A percentile compares a stretch with the other conserved stretches of the same genome.
phyloP scores from a whole-genome alignment of 2,888 invertebrate species.

The Dolichomitus sp. region DNA sequence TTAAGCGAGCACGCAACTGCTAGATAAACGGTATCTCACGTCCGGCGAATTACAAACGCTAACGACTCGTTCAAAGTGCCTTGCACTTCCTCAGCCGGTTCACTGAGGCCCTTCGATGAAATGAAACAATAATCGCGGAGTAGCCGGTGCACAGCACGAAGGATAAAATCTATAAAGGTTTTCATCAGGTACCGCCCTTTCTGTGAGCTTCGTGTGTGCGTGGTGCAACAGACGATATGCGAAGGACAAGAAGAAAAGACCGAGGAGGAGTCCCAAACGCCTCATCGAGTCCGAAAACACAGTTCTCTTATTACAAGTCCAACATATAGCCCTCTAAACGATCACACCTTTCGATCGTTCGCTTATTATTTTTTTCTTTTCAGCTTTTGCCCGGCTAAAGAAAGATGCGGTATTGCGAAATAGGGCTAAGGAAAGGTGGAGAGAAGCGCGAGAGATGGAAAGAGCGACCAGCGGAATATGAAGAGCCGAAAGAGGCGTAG shows the following conservation, averaged over 20 bases:
- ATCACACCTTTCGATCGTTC: constrained; percentile 71
- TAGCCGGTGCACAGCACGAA: constrained; percentile 60
- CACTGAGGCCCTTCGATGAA: constrained; percentile 34
- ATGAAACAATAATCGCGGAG: constrained; percentile 73
- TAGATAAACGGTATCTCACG: not conserved
- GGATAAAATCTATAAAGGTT: constrained; percentile 81
- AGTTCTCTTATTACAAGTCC: constrained; percentile 81
- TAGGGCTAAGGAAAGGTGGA: constrained; percentile 9
- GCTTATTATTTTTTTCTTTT: constrained; percentile 34
- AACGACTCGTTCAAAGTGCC: constrained; percentile 58
- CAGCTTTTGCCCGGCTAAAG: not conserved
- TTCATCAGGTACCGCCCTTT: constrained; percentile 80
- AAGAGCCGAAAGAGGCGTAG: not conserved
- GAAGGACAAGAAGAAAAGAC: constrained; percentile 25
- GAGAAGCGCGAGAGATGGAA: constrained; percentile 11
- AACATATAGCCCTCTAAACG: constrained; percentile 81
- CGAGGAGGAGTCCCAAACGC: not conserved
- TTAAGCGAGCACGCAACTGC: constrained; percentile 25
- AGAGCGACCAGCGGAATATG: not conserved
- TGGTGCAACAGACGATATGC: not conserved
- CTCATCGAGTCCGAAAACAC: constrained; percentile 39
- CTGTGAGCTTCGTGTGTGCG: constrained; percentile 59
- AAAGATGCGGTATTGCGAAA: constrained; percentile 12
- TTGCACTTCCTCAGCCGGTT: constrained; percentile 30
- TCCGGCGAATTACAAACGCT: constrained; percentile 29